A percentile compares a stretch with the other conserved stretches of the same genome.
phyloP scores from a whole-genome alignment of 2,113 vertebrate genomes.

The Podiceps cristatus region DNA sequence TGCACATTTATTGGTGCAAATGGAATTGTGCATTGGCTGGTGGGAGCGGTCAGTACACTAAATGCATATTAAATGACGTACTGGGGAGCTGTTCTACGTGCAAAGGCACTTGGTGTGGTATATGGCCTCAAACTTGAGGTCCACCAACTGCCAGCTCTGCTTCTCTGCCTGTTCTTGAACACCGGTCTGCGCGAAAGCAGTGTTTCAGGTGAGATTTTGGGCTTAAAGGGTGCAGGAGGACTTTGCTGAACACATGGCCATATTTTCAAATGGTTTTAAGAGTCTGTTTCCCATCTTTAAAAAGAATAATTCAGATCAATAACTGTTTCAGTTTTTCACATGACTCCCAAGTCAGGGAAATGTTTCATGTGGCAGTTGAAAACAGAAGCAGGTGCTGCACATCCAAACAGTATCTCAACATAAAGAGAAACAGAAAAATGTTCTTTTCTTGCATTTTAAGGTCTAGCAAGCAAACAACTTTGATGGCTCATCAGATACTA shows the following conservation, averaged over 20 bases:
- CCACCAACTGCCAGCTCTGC: neutral
- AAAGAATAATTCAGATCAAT: neutral
- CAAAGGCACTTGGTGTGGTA: neutral
- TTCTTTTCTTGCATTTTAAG: neutral
- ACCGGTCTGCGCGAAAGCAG: neutral
- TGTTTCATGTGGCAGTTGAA: neutral
- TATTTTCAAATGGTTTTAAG: neutral
- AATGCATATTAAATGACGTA: accelerated
- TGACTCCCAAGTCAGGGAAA: neutral
- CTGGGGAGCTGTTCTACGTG: accelerated
- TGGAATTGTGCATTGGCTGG: too few species aligned
- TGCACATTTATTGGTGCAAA: neutral
- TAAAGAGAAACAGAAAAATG: neutral
- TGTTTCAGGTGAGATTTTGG: neutral
- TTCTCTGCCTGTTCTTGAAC: neutral
- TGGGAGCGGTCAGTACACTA: neutral
- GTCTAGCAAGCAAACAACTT: neutral
- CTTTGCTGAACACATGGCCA: neutral
- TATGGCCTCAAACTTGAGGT: accelerated
- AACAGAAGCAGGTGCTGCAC: neutral
- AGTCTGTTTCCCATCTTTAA: neutral
- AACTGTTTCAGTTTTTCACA: neutral
- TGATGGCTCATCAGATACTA: neutral
- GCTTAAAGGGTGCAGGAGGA: neutral
- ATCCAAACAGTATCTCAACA: neutral